Evolutionary conservation across 2,113 vertebrate genomes (phyloP), one percentile per base, ranked within the genome.

Genomic region (Mustelus asterias): DNA sequence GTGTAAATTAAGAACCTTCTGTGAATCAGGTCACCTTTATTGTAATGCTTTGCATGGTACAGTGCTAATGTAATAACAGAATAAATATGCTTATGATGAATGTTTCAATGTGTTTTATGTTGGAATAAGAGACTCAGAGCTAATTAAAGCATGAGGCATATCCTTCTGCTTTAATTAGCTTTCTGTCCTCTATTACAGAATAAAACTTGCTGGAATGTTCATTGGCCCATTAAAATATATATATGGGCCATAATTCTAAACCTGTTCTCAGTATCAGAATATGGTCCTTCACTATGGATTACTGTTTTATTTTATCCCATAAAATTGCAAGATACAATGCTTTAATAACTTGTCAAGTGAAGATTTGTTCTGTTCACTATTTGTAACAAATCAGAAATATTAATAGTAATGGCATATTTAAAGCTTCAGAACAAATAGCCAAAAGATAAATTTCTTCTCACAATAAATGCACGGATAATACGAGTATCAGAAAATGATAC

Each of bases 21-120:
- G 11, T 48, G n/a, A 94, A 95, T 95, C 67, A 95, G 67, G 67
- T 95, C 69, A 95, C 69, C 69, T 95, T 72, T 70, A 95, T 95
- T 95, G 69, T 72, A 95, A 72, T 72, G 44, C 41, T 95, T 76
- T 76, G 33, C 67, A 94, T 14, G 65, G 69, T 95, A 48, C 67
- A 76, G 69, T 72, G 67, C 24, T 54, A 70, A 95, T 95, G 67
- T 26, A 72, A 95, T 95, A 72, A 76, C 37, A 72, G 41, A 95
- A 76, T 60, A 60, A 90, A 90, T 95, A 72, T 26, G 22, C 22
- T 54, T 95, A 76, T 72, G 72, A 95, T 70, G 93, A 70, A 72
- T 54, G 67, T 95, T 72, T 24, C 41, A 70, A 13, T 48, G 24
- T 69, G 93, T 95, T 95, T 44, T 95, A 95, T 95, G 69, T 76